Evolutionary conservation across 2,797 vertebrate genomes (phyloP).

Genomic region (Ceyx erithaca): DNA sequence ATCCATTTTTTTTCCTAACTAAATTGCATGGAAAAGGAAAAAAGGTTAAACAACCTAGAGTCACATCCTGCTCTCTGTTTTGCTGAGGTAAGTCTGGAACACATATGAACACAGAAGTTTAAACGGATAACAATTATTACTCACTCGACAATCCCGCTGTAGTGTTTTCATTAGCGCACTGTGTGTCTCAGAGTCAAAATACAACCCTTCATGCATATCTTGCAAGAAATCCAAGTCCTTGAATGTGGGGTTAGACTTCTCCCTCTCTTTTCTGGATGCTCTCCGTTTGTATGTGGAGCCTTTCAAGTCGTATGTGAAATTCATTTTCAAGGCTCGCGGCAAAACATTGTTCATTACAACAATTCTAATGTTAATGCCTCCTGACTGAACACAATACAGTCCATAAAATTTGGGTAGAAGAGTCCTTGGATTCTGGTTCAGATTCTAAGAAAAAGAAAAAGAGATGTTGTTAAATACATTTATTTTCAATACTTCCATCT

Average conservation of each 20-base stretch:
- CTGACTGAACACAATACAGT: conserved; percentile 93
- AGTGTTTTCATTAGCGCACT: conserved; percentile 94
- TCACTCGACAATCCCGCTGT: conserved; percentile 92
- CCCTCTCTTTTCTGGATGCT: conserved; percentile 90
- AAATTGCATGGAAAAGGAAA: neutral
- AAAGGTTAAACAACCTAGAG: neutral
- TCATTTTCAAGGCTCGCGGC: conserved; percentile 90
- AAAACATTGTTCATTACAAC: conserved; percentile 98
- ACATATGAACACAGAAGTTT: neutral
- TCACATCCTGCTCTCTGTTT: neutral
- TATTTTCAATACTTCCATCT: neutral
- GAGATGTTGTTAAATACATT: neutral
- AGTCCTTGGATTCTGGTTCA: conserved; percentile 96
- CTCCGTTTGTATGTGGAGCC: conserved; percentile 93
- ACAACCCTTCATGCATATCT: conserved; percentile 91
- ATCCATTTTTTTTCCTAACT: neutral
- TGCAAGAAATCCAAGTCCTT: conserved; percentile 97
- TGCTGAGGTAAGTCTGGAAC: neutral
- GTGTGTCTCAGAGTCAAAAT: conserved; percentile 91
- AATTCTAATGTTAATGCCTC: conserved; percentile 88
- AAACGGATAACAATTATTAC: conserved; percentile 41
- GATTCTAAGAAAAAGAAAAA: conserved; percentile 83
- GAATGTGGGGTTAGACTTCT: conserved; percentile 89
- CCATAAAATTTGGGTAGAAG: conserved; percentile 98
- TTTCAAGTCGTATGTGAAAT: conserved; percentile 96